phyloP scores from a whole-genome alignment of 2,888 invertebrate species.

The Pheosia gnoma region DNA sequence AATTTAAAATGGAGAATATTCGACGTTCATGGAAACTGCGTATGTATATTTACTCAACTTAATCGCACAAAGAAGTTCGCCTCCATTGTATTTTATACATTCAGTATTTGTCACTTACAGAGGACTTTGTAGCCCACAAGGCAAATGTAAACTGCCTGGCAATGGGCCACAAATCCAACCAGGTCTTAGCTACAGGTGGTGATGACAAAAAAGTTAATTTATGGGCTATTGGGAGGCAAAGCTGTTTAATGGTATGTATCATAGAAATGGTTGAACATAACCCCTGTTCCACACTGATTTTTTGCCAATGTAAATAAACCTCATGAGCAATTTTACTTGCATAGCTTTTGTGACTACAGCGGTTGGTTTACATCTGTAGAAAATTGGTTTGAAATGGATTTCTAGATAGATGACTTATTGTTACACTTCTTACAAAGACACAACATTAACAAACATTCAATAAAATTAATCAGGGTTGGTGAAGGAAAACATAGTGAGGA shows the following conservation, averaged over 20 bases:
- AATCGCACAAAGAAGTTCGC: background rate
- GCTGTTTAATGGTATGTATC: constrained; percentile 94
- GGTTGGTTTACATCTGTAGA: no score
- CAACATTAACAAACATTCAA: no score
- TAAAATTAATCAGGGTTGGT: no score
- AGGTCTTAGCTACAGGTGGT: constrained; percentile 96
- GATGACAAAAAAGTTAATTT: constrained; percentile 98
- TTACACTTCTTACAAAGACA: no score
- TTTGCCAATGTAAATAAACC: background rate
- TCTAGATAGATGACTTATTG: no score
- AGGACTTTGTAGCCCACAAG: constrained; percentile 94
- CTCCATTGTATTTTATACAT: background rate
- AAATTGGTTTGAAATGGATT: no score
- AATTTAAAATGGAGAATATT: constrained; percentile 74
- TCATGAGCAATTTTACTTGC: no score
- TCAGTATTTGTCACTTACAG: constrained; percentile 71
- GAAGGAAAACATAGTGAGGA: no score
- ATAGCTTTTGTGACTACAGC: no score
- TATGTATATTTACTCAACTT: constrained; percentile 75
- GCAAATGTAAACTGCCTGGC: constrained; percentile 95
- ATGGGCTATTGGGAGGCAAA: constrained; percentile 97
- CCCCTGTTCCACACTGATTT: background rate
- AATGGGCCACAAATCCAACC: constrained; percentile 95
- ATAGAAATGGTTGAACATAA: background rate
- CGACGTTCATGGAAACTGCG: constrained; percentile 93